A percentile compares a stretch with the other conserved stretches of the same genome.
phyloP scores from a whole-genome alignment of 2,797 vertebrate species.

The Eulemur albifrons region DNA sequence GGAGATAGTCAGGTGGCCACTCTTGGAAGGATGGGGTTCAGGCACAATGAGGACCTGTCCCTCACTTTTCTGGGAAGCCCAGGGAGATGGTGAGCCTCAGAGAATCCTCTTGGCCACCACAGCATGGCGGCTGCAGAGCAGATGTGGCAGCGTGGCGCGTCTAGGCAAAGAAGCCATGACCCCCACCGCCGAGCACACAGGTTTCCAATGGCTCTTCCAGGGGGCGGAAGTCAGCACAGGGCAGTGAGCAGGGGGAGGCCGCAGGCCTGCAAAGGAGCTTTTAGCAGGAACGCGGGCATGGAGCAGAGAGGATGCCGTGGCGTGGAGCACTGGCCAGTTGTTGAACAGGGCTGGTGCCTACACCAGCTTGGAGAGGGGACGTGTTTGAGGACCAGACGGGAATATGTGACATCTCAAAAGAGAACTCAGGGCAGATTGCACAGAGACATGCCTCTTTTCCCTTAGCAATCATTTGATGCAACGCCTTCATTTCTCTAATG shows the following conservation, averaged over 20 bases:
- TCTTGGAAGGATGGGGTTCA: not conserved
- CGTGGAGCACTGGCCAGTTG: rapidly evolving
- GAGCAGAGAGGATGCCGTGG: not conserved
- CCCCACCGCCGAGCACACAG: not conserved
- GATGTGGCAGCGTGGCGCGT: not conserved
- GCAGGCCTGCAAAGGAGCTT: not conserved
- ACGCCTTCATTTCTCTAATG: not conserved
- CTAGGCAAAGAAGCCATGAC: not conserved
- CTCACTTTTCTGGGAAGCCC: not conserved
- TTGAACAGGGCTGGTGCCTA: rapidly evolving
- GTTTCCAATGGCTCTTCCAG: not conserved
- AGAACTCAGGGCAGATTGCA: not conserved
- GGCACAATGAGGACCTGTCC: not conserved
- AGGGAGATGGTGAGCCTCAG: not conserved
- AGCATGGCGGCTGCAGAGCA: not conserved
- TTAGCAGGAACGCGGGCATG: rapidly evolving
- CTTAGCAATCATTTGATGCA: not conserved
- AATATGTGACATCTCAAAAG: not conserved
- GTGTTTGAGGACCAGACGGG: not conserved
- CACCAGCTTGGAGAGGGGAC: no score
- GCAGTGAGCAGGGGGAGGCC: not conserved
- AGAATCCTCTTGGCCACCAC: not conserved
- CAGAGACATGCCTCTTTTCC: not conserved
- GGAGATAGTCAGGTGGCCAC: not conserved
- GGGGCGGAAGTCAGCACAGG: no score